Evolutionary conservation across 2,113 vertebrate species (phyloP).

Genomic region (Platanista minor): DNA sequence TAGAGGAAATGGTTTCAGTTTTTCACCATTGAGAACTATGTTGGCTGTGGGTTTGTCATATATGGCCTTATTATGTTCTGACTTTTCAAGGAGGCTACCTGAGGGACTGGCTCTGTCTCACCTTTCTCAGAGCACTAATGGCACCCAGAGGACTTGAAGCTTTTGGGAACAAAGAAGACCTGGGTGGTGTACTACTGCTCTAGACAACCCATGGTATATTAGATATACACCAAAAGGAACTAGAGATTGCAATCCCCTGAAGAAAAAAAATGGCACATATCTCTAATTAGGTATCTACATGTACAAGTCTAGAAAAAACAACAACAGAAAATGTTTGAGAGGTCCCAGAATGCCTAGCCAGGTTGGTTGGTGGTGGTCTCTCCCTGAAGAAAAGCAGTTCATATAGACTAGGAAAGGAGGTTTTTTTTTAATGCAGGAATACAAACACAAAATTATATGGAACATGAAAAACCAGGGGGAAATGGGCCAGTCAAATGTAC

Average conservation of each 20-base stretch:
- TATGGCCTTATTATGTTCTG: neutral
- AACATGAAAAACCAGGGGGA: neutral
- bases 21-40: too few species aligned
- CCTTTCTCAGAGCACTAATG: neutral
- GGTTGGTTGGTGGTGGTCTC: neutral
- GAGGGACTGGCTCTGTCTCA: neutral
- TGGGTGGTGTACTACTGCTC: neutral
- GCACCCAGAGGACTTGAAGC: neutral
- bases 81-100: neutral
- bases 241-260: neutral
- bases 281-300: neutral
- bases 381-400: neutral
- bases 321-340: neutral
- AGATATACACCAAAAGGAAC: neutral
- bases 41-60: too few species aligned
- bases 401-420: neutral
- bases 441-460: neutral
- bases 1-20: too few species aligned
- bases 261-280: neutral
- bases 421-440: neutral
- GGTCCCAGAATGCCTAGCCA: neutral
- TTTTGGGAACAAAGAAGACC: neutral
- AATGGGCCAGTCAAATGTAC: neutral
- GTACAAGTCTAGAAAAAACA: too few species aligned
- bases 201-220: neutral